Percentiles rank a stretch among this genome's conserved stretches.
Conservation (phyloP, 35 echinoderm and acorn worm species). For the Amphiura filiformis region DNA sequence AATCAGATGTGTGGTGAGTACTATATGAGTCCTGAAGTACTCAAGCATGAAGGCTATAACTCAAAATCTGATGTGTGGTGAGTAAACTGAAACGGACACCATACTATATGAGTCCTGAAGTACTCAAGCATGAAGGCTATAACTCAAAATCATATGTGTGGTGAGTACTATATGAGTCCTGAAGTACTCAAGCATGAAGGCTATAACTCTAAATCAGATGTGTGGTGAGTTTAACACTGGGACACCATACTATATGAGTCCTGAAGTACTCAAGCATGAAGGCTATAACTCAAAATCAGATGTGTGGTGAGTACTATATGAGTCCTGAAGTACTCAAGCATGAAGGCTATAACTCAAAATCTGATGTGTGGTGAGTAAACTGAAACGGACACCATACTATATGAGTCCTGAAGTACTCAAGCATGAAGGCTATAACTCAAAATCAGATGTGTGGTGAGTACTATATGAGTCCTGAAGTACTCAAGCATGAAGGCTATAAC, state of each 20-base stretch:
- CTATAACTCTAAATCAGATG: too few species aligned
- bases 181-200: too few species aligned
- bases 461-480: conserved; percentile 98
- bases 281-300: conserved; percentile 99
- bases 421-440: conserved; percentile 92
- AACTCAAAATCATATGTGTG: too few species aligned
- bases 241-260: conserved; percentile 98
- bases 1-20: conserved; percentile 96
- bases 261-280: conserved; percentile 96
- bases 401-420: conserved; percentile 95
- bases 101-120: conserved; percentile 94
- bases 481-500: conserved; percentile 99
- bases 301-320: conserved; percentile 69
- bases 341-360: conserved; percentile 42
- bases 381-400: conserved; percentile 92
- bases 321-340: neutral
- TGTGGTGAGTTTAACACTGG: too few species aligned
- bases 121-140: too few species aligned
- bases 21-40: conserved; percentile 64
- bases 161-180: too few species aligned
- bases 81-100: conserved; percentile 89
- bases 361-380: conserved; percentile 92
- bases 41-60: conserved; percentile 99
- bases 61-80: conserved; percentile 98
- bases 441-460: conserved; percentile 95